Conservation (phyloP, 2,797 vertebrate species). For the Tauraco hartlaubi region DNA sequence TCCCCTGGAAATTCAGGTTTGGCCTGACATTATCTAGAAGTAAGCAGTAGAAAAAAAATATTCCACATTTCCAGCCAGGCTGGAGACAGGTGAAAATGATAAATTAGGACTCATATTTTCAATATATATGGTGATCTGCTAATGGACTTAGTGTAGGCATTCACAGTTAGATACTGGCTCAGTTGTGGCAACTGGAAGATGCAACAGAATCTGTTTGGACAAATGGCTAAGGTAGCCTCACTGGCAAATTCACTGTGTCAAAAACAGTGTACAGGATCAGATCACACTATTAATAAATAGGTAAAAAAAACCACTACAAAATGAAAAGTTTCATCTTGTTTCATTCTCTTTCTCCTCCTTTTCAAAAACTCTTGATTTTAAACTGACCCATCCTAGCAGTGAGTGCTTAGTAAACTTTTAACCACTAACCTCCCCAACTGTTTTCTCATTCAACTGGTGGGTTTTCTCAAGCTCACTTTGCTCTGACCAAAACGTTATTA, state of each 20-base stretch:
- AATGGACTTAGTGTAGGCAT: not conserved
- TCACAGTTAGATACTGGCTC: not conserved
- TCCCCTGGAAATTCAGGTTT: not conserved
- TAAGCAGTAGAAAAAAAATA: not conserved
- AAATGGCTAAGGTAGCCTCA: not conserved
- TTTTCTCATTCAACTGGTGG: not conserved
- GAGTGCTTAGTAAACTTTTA: not conserved
- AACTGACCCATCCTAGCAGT: not conserved
- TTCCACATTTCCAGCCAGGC: not conserved
- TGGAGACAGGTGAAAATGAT: not conserved
- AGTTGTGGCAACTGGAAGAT: not conserved
- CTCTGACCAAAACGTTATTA: constrained; percentile 64
- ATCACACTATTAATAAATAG: not conserved
- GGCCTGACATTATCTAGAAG: not conserved
- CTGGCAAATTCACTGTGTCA: not conserved
- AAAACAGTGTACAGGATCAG: not conserved
- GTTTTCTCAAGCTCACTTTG: constrained; percentile 68
- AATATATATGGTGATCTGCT: not conserved
- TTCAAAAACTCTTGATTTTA: not conserved
- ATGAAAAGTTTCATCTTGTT: not conserved
- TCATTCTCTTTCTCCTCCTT: not conserved
- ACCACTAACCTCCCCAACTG: not conserved
- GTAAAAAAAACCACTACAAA: not conserved
- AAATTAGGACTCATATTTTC: not conserved
- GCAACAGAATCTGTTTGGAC: not conserved